A percentile compares a stretch with the other conserved stretches of the same genome.
Conservation (phyloP, 2,888 invertebrate genomes). For the Coremacera marginata region DNA sequence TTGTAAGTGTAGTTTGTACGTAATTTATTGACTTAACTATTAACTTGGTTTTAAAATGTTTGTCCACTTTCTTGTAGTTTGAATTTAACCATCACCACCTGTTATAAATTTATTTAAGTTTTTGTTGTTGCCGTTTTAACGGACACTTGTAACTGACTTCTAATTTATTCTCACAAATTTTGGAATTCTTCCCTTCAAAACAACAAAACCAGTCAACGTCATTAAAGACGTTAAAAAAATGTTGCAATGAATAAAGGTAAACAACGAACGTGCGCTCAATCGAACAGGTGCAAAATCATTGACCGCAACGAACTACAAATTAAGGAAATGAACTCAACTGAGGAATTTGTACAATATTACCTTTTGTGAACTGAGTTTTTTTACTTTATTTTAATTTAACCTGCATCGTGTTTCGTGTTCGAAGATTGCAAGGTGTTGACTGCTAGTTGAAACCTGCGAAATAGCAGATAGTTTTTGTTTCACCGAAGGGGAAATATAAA, state of each 20-base stretch:
- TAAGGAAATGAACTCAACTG: conserved; percentile 24
- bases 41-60: neutral
- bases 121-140: neutral
- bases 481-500: no score
- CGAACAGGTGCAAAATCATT: conserved; percentile 48
- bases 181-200: conserved; percentile 5
- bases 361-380: no score
- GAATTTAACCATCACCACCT: no score
- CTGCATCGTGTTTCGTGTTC: neutral
- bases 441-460: neutral
- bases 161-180: neutral
- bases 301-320: conserved; percentile 45
- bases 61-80: neutral
- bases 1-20: no score
- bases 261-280: conserved; percentile 14
- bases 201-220: neutral
- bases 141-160: conserved; percentile 27
- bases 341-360: no score
- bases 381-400: no score
- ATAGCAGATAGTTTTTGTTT: no score
- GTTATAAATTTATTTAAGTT: no score
- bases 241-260: conserved; percentile 3
- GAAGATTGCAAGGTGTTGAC: conserved; percentile 5
- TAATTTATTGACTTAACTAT: neutral
- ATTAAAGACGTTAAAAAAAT: conserved; percentile 23